Base-by-base conservation (phyloP, 2,797 vertebrate species). In the Hyperoplus lanceolatus region DNA sequence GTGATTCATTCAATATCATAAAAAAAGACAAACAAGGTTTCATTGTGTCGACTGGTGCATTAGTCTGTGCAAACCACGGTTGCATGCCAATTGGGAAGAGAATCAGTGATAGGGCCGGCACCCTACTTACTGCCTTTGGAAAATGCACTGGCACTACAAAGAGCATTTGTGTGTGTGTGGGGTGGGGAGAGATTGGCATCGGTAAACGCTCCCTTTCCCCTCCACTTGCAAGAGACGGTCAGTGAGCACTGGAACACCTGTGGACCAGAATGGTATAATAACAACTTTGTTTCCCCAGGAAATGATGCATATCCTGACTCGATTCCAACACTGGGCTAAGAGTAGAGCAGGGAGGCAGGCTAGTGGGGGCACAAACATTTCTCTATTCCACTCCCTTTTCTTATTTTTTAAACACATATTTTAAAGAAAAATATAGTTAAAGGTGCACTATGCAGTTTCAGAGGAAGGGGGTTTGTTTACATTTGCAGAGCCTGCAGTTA, bases 211-310 rank as follows among this genome's bases (percentile, higher is more conserved):
- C 75, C 69, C 75, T 70, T 85, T 70, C 82, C 69, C 58, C 70
- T 81, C 66, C 36, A 36, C 70, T 84, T 55, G 73, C 82, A 85
- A 55, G 87, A 81, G 83, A 83, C 45, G 54, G 85, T 85, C 87
- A 78, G 73, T 63, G 83, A 89, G 87, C 89, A 81, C 59, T 75
- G 80, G 85, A 90, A 93, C 94, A 95, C 93, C 94, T 94, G 94
- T 90, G 87, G 81, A 81, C 85, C 80, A 83, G 86, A 82, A 85
- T 80, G 85, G 82, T 65, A 93, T 91, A 93, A 94, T 85, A 86
- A 92, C 90, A 90, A 82, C 89, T 80, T 86, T 94, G 94, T 94
- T 92, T 89, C 79, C 77, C 69, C 79, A 86, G 90, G 91, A 94
- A 94, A 92, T 92, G 68, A 91, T 89, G 88, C 4, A 74, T 90